Base-by-base conservation (phyloP, 1,140 invertebrate species). In the Myzus persicae region DNA sequence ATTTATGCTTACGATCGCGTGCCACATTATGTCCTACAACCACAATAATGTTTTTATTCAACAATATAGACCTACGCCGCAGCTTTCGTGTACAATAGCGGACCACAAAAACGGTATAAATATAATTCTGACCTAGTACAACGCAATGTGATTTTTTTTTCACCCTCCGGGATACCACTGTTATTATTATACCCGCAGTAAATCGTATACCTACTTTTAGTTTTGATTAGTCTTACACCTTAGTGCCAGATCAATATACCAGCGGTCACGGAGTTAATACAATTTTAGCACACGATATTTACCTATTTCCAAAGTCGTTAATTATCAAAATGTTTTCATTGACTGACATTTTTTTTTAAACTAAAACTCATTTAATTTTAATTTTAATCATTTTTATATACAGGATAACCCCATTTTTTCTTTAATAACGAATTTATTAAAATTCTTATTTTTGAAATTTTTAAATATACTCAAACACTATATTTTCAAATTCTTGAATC, bases 81-180 rank as follows among this genome's bases (percentile, higher is more conserved):
- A n/a, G n/a, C n/a, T n/a, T 76, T 76, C 31, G 24, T n/a, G 59
- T 76, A n/a, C 20, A 18, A 76, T 11, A 67, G 31, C 54, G 59
- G 9, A 76, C 14, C 31, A 76, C 59, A n/a, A 76, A 76, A 76
- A 76, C 59, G n/a, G 14, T n/a, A 76, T n/a, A n/a, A n/a, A n/a
- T 76, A 76, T 76, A 76, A n/a, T 76, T 76, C 59, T 76, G 59
- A 76, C 59, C 59, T 76, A 76, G 31, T 76, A 20, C 59, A 76
- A 76, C 59, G 14, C 31, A n/a, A 31, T 76, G 59, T 76, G 59
- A 76, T 76, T 76, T 76, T n/a, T n/a, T n/a, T 59, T n/a, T n/a
- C 20, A 67, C 59, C 59, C 59, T 9, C n/a, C 14, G 59, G 59
- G 14, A n/a, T 14, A n/a, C 11, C 18, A n/a, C 59, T n/a, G 14